Evolutionary conservation across 2,113 vertebrate species (phyloP).

Genomic region (Engystomops pustulosus): DNA sequence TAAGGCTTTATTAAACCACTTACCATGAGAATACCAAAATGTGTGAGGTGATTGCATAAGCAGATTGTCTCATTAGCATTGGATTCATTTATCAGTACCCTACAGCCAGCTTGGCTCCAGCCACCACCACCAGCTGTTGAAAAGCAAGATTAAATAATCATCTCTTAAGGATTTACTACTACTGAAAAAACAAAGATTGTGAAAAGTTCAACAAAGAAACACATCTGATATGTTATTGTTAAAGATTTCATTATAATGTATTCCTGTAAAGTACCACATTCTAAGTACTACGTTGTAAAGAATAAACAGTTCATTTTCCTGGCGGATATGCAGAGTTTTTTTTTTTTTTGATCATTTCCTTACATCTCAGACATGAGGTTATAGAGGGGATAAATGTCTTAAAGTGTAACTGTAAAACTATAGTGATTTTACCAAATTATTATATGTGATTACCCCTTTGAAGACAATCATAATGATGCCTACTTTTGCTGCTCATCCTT

Average conservation of each 20-base stretch:
- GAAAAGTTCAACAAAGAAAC: neutral
- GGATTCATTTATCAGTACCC: conserved; percentile 66
- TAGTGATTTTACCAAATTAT: no score
- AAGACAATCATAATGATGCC: no score
- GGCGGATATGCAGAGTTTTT: neutral
- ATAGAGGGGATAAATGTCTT: neutral
- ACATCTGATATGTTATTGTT: conserved; percentile 7
- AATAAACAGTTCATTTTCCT: neutral
- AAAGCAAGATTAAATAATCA: conserved; percentile 38
- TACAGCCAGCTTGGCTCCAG: conserved; percentile 85
- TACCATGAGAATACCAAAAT: conserved; percentile 95
- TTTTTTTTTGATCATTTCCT: neutral
- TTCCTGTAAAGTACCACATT: neutral
- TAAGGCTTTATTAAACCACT: conserved; percentile 49
- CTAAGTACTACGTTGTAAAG: neutral
- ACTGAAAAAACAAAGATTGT: conserved; percentile 42
- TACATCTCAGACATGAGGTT: neutral
- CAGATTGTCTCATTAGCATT: conserved; percentile 81
- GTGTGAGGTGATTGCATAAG: conserved; percentile 91
- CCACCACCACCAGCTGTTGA: conserved; percentile 82
- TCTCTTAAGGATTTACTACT: conserved; percentile 30
- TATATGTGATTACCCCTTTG: no score
- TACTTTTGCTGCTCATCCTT: no score
- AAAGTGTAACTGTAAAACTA: no score
- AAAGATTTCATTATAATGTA: neutral